A percentile compares a stretch with the other conserved stretches of the same genome.
phyloP scores from a whole-genome alignment of 2,113 vertebrate species.

The Notechis scutatus region DNA sequence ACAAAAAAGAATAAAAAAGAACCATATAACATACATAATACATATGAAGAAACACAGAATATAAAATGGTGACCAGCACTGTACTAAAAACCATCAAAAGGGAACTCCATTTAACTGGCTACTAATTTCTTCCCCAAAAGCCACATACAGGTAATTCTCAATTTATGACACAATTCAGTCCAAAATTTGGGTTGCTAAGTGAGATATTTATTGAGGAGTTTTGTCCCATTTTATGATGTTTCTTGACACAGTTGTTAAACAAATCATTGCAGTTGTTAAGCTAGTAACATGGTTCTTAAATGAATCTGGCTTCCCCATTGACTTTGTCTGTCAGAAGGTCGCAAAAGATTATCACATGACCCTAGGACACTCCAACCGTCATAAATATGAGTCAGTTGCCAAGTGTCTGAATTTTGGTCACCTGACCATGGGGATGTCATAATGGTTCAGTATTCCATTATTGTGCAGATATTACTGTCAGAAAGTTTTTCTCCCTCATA shows the following conservation, averaged over 20 bases:
- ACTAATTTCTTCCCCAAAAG: neutral
- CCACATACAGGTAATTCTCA: neutral
- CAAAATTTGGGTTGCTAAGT: no score
- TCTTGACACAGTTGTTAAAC: neutral
- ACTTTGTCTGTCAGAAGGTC: neutral
- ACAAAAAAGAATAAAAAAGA: neutral
- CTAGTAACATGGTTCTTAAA: neutral
- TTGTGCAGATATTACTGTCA: neutral
- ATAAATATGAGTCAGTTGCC: no score
- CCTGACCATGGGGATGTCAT: neutral
- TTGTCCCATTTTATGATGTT: neutral
- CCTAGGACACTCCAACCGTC: no score
- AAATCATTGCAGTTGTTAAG: neutral
- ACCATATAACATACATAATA: neutral
- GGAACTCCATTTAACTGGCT: neutral
- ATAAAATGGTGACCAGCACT: neutral
- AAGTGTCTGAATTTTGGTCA: no score
- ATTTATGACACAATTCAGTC: no score
- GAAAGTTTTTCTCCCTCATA: neutral
- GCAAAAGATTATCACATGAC: neutral
- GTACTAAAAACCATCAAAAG: neutral
- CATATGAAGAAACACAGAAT: neutral
- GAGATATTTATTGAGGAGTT: neutral
- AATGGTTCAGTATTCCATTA: neutral
- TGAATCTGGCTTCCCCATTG: neutral